Evolutionary conservation across 2,888 invertebrate species (phyloP), one percentile per base, ranked within the genome.

Genomic region (Epinotia ramella): DNA sequence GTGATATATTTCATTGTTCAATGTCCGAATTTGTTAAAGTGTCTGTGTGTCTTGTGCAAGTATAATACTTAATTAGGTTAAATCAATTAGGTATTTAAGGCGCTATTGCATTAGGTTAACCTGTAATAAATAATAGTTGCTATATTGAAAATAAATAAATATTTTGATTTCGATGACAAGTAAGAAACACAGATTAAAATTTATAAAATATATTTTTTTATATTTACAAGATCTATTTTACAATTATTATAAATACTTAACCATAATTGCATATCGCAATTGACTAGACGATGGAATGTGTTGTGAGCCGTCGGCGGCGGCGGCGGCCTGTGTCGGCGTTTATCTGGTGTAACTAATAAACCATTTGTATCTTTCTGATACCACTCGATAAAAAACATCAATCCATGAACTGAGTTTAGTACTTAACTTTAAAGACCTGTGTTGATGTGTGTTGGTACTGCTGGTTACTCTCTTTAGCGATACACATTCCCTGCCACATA

Each of bases 281-380:
- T 77, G 62, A 75, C 65, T 73, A 68, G 71, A 73, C 65, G 46
- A 72, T 76, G 77, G 77, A 66, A 67, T 73, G 74, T 69, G 76
- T 59, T 28, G 16, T 44, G 28, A 4, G 71, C 53, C 20, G 46
- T 44, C 33, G 60, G 24, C 46, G 60, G 53, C 16, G 53, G 18
- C n/a, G 40, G 40, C 40, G 28, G 33, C 28, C 44, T 18, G 20
- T 13, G 18, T 49, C 49, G 49, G 49, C 5, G 49, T 16, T 16
- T 49, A 13, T 49, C 13, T 16, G n/a, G 16, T 6, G n/a, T 16
- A 49, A n/a, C 49, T 33, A n/a, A 5, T 53, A 53, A 16, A 49
- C 49, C 13, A 49, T 7, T 53, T 53, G 53, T 53, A 53, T n/a
- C 16, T 53, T n/a, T 49, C 5, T 2, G 6, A 53, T n/a, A 53